Evolutionary conservation across 2,797 vertebrate genomes (phyloP).

Genomic region (Macropodus opercularis): DNA sequence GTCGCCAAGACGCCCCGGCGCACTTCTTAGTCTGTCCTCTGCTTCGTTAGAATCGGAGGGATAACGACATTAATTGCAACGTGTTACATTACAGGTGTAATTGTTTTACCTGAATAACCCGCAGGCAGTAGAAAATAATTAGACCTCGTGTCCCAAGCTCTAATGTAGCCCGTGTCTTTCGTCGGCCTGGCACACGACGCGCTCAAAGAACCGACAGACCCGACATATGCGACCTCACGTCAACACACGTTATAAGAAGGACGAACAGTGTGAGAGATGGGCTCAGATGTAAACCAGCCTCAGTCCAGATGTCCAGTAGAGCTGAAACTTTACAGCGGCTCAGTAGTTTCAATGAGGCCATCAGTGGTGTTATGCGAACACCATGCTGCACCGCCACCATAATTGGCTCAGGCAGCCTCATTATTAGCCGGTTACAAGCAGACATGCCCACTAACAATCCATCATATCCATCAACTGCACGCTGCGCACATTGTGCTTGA

Average conservation of each 20-base stretch:
- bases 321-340: slow-evolving; percentile 1
- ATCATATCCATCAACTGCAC: slow-evolving; percentile 48
- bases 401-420: slow-evolving; percentile 54
- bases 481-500: slow-evolving; percentile 34
- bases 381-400: slow-evolving; percentile 5
- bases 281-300: slow-evolving; percentile 27
- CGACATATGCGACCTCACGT: slow-evolving; percentile 20
- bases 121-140: slow-evolving; percentile 79
- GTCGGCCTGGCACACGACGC: slow-evolving; percentile 19
- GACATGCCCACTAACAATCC: slow-evolving; percentile 44
- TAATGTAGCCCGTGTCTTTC: slow-evolving; percentile 68
- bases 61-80: slow-evolving; percentile 81
- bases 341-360: slow-evolving; percentile 17
- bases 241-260: neutral
- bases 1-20: slow-evolving; percentile 55
- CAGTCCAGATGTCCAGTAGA: slow-evolving; percentile 26
- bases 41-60: slow-evolving; percentile 74
- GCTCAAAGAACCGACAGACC: slow-evolving; percentile 6
- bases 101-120: slow-evolving; percentile 82
- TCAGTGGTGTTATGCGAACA: slow-evolving; percentile 14
- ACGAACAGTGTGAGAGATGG: slow-evolving; percentile 14
- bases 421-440: slow-evolving; percentile 47
- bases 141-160: slow-evolving; percentile 73
- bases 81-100: slow-evolving; percentile 83
- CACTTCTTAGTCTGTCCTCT: slow-evolving; percentile 53